A percentile compares a stretch with the other conserved stretches of the same genome.
These are phyloP conservation scores for Zeus faber DNA, from an alignment of 2,113 vertebrate species.

Conservation along the genomic window DNA sequence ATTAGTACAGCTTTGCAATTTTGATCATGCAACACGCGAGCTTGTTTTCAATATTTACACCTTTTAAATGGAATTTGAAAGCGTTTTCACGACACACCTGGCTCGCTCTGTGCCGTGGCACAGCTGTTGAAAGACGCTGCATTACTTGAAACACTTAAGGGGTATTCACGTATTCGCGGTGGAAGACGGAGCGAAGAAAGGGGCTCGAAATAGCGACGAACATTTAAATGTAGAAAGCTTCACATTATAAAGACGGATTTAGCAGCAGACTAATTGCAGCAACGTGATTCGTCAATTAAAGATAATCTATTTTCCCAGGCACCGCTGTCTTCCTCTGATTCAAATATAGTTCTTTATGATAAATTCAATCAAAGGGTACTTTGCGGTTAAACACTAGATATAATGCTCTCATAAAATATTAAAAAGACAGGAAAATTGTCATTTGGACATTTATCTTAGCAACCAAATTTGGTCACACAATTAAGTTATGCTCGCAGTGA, in stretches of 20 bases:
- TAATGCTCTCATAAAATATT: slow-evolving; percentile 77
- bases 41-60: too few relatives aligned
- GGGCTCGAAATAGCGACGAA: slow-evolving; percentile 70
- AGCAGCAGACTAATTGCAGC: slow-evolving; percentile 72
- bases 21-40: too few relatives aligned
- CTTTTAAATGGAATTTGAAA: too few relatives aligned
- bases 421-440: slow-evolving; percentile 68
- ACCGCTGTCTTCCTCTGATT: slow-evolving; percentile 67
- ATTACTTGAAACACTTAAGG: too few relatives aligned
- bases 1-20: too few relatives aligned
- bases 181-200: slow-evolving; percentile 52
- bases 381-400: slow-evolving; percentile 80
- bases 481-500: slow-evolving; percentile 64
- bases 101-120: too few relatives aligned
- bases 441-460: slow-evolving; percentile 73
- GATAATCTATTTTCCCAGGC: slow-evolving; percentile 71
- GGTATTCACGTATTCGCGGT: slow-evolving; percentile 65
- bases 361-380: slow-evolving; percentile 84
- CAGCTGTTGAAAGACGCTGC: too few relatives aligned
- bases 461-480: slow-evolving; percentile 67
- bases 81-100: too few relatives aligned
- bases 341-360: slow-evolving; percentile 84
- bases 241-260: slow-evolving; percentile 75
- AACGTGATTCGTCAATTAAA: slow-evolving; percentile 77
- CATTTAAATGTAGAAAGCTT: slow-evolving; percentile 69